Conservation (phyloP, 2,113 vertebrate genomes). For the Stegostoma tigrinum region DNA sequence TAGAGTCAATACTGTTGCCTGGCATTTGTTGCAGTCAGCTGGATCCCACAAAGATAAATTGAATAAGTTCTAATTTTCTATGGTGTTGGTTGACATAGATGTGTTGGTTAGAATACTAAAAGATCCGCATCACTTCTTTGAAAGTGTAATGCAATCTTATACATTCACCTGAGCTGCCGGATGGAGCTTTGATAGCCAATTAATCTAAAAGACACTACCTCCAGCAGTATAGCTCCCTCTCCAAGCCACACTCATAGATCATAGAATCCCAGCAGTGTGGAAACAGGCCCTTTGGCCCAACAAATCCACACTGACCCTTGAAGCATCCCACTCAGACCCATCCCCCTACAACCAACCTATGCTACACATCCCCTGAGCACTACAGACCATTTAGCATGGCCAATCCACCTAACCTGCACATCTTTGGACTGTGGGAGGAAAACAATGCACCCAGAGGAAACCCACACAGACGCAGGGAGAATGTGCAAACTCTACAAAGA, state of each 20-base stretch:
- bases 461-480: too few species aligned
- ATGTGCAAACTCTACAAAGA: too few species aligned
- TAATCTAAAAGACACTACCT: neutral
- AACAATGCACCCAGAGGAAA: too few species aligned
- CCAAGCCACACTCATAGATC: neutral
- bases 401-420: too few species aligned
- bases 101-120: neutral
- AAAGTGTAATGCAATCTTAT: neutral
- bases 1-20: neutral
- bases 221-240: neutral
- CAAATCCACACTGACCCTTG: too few species aligned
- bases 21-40: neutral
- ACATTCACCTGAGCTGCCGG: neutral
- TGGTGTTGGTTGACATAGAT: neutral
- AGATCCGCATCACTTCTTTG: neutral
- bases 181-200: neutral
- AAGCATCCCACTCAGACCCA: too few species aligned
- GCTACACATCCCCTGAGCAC: too few species aligned
- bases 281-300: too few species aligned
- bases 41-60: neutral
- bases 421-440: too few species aligned
- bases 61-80: neutral
- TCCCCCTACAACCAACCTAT: too few species aligned
- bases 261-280: too few species aligned
- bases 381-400: too few species aligned